phyloP scores from a whole-genome alignment of 2,888 invertebrate species.

The Phlogophora meticulosa region DNA sequence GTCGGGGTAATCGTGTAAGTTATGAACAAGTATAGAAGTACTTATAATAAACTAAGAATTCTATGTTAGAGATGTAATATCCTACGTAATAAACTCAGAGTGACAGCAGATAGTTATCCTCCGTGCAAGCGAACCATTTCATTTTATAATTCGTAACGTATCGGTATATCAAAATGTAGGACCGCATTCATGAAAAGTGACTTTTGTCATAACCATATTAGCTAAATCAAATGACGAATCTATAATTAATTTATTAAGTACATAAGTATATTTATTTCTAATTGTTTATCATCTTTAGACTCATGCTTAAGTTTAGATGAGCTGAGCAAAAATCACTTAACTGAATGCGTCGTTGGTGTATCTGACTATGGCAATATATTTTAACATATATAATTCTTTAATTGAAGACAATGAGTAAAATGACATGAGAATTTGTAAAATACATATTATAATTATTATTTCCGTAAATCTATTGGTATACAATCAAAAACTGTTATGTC shows the following conservation, averaged over 20 bases:
- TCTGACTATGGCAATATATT: conserved; percentile 42
- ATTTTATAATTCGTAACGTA: conserved; percentile 41
- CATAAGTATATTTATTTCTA: conserved; percentile 42
- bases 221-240: conserved; percentile 41
- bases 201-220: conserved; percentile 35
- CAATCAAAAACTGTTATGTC: conserved; percentile 76
- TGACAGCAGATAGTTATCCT: conserved; percentile 26
- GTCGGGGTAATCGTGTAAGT: conserved; percentile 53
- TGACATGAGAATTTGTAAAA: conserved; percentile 67
- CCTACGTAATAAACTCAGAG: conserved; percentile 43
- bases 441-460: conserved; percentile 63
- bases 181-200: conserved; percentile 43
- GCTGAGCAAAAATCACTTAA: conserved; percentile 50
- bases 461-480: conserved; percentile 73
- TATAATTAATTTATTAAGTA: conserved; percentile 40
- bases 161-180: conserved; percentile 30
- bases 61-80: conserved; percentile 52
- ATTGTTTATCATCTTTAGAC: conserved; percentile 33
- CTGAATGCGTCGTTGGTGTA: conserved; percentile 25
- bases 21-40: conserved; percentile 50
- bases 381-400: conserved; percentile 58
- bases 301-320: conserved; percentile 27
- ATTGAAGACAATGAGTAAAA: conserved; percentile 66
- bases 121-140: conserved; percentile 45
- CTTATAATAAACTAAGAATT: conserved; percentile 60